Evolutionary conservation across 2,888 invertebrate genomes (phyloP).

Genomic region (Synanthedon myopaeformis): DNA sequence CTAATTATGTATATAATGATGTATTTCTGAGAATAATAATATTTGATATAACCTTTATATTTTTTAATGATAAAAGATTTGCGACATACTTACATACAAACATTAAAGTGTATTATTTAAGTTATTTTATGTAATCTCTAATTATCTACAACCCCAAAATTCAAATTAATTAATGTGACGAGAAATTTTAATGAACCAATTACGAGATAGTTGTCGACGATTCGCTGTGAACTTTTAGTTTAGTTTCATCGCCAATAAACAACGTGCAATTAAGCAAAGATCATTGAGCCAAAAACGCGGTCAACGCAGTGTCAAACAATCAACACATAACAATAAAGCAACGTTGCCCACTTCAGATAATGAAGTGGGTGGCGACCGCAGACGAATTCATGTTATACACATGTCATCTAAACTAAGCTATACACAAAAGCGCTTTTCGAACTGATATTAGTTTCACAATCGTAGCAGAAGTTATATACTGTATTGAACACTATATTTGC

Average conservation of each 20-base stretch:
- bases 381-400: constrained; percentile 14
- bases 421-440: constrained; percentile 20
- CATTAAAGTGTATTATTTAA: too few species aligned
- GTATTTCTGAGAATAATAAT: too few species aligned
- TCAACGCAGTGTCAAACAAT: neutral
- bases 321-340: constrained; percentile 1
- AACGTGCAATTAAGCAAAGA: neutral
- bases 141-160: too few species aligned
- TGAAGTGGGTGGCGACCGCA: constrained; percentile 10
- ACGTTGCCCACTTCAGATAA: constrained; percentile 4
- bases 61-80: too few species aligned
- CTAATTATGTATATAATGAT: too few species aligned
- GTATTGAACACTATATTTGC: constrained; percentile 44
- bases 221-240: too few species aligned
- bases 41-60: too few species aligned
- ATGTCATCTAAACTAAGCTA: constrained; percentile 10
- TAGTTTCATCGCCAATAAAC: neutral
- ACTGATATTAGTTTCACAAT: constrained; percentile 48
- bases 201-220: too few species aligned
- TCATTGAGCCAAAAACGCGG: neutral
- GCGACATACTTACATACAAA: too few species aligned
- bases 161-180: too few species aligned
- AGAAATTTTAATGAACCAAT: too few species aligned
- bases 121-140: too few species aligned
- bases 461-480: constrained; percentile 34